phyloP scores from a whole-genome alignment of 2,888 invertebrate genomes.

The Orchesellides sinensis region DNA sequence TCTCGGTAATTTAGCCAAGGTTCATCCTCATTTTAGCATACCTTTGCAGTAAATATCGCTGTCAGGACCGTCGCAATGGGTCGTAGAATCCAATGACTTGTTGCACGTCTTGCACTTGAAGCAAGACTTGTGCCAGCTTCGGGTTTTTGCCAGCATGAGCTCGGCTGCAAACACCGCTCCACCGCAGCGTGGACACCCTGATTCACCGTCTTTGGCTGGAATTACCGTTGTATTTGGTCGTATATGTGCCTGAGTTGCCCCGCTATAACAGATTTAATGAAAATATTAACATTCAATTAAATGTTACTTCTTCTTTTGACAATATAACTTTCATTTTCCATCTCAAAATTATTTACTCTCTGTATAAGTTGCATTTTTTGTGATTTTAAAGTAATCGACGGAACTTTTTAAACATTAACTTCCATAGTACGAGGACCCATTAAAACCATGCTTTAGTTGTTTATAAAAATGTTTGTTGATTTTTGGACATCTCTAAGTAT shows the following conservation, averaged over 20 bases:
- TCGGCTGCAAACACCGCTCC: slow-evolving; percentile 94
- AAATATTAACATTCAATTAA: slow-evolving; percentile 2
- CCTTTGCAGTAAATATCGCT: slow-evolving; percentile 98
- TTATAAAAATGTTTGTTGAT: not conserved
- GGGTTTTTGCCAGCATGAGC: slow-evolving; percentile 93
- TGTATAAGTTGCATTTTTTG: slow-evolving; percentile 37
- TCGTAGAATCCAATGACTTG: slow-evolving; percentile 92
- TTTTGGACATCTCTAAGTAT: too few species aligned
- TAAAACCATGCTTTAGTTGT: slow-evolving; percentile 30
- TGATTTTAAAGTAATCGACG: too few species aligned
- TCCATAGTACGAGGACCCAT: slow-evolving; percentile 59
- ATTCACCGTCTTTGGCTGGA: slow-evolving; percentile 53
- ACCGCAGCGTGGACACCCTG: slow-evolving; percentile 92
- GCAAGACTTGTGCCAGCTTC: slow-evolving; percentile 93
- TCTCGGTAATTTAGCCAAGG: too few species aligned
- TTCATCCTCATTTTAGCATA: slow-evolving; percentile 78
- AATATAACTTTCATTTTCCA: slow-evolving; percentile 16
- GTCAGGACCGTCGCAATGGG: slow-evolving; percentile 95
- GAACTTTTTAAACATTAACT: not conserved
- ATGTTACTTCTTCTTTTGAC: not conserved
- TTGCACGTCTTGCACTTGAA: slow-evolving; percentile 93
- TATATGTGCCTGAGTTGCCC: slow-evolving; percentile 48
- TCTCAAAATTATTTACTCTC: slow-evolving; percentile 19
- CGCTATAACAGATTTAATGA: slow-evolving; percentile 4
- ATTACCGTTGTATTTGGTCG: slow-evolving; percentile 65